Percentiles rank a stretch among this genome's conserved stretches.
These are phyloP conservation scores for Macropis europaea DNA, from an alignment of 2,888 invertebrate species.

Conservation along the genomic window DNA sequence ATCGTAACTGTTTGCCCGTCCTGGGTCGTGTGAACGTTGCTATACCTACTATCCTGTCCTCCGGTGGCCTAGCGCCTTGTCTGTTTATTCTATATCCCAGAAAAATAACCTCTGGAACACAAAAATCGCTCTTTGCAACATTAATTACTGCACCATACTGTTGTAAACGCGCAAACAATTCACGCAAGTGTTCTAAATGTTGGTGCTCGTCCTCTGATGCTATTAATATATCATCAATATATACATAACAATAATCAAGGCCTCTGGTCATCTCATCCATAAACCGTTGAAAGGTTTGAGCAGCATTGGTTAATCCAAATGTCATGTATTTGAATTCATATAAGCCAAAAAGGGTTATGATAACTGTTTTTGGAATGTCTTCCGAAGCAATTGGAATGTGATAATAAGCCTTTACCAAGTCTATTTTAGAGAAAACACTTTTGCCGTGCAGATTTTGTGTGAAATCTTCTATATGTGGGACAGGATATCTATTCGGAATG, in stretches of 20 bases:
- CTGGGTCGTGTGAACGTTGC: background rate
- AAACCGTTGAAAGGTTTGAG: constrained; percentile 16
- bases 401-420: background rate
- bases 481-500: background rate
- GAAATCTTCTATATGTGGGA: background rate
- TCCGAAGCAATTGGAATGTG: background rate
- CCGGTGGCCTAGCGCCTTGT: background rate
- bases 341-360: constrained; percentile 10
- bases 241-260: background rate
- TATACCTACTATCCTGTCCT: background rate
- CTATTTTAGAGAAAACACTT: background rate
- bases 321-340: background rate
- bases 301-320: constrained; percentile 3
- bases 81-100: background rate
- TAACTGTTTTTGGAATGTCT: background rate
- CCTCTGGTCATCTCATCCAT: constrained; percentile 1
- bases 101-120: background rate
- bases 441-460: background rate
- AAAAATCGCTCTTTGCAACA: background rate
- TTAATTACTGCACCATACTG: background rate
- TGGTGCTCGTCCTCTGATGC: background rate
- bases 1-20: background rate
- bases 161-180: too few species aligned
- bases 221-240: constrained; percentile 2
- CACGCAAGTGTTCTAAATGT: background rate